Conservation (phyloP, 2,113 vertebrate genomes). For the Antechinus flavipes region DNA sequence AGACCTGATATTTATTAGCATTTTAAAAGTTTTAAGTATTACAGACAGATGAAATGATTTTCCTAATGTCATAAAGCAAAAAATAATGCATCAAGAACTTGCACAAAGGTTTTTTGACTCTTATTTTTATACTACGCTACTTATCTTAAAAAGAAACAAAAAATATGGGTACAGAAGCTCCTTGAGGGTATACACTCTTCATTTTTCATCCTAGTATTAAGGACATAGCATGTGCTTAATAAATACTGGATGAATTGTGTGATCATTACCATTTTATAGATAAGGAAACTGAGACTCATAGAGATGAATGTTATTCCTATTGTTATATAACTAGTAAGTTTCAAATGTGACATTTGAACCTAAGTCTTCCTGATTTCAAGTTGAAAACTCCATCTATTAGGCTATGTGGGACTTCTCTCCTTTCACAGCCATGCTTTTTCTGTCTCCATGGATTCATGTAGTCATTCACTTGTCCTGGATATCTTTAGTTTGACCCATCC, state of each 20-base stretch:
- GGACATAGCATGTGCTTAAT: background rate
- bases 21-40: background rate
- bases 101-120: background rate
- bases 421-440: background rate
- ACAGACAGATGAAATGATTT: background rate
- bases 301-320: background rate
- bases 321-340: background rate
- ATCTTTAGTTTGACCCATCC: background rate
- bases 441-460: background rate
- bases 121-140: background rate
- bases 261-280: background rate
- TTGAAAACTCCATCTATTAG: background rate
- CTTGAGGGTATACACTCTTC: background rate
- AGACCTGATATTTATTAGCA: background rate
- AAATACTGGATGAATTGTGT: background rate
- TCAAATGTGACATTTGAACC: background rate
- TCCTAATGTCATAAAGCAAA: too few species aligned
- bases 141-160: background rate
- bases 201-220: background rate
- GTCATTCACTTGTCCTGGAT: background rate
- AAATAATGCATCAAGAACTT: background rate
- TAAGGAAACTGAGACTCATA: background rate
- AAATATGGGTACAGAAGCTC: background rate
- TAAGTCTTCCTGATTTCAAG: background rate
- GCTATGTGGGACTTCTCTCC: background rate